phyloP scores from a whole-genome alignment of 2,797 vertebrate species.

The Acanthurus lineatus region DNA sequence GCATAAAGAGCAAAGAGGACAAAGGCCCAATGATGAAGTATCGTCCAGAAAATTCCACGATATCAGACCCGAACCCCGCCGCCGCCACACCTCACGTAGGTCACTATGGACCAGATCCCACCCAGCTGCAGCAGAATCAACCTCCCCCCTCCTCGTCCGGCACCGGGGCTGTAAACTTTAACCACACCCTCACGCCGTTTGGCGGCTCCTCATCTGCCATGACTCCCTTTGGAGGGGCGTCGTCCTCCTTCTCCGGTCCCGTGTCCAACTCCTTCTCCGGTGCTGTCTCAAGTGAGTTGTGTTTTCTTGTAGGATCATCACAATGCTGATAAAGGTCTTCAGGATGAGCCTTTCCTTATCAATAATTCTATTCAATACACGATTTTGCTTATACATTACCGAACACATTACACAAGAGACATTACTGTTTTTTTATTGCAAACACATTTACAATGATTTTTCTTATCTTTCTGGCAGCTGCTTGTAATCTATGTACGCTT shows the following conservation, averaged over 20 bases:
- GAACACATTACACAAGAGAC: neutral
- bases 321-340: neutral
- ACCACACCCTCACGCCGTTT: slow-evolving; percentile 92
- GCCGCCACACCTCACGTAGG: slow-evolving; percentile 82
- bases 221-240: slow-evolving; percentile 94
- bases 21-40: slow-evolving; percentile 93
- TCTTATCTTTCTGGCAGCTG: neutral
- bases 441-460: neutral
- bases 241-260: slow-evolving; percentile 90
- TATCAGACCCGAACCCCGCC: slow-evolving; percentile 84
- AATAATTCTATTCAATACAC: neutral
- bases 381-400: neutral
- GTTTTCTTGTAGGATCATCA: neutral
- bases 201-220: slow-evolving; percentile 91
- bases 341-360: neutral
- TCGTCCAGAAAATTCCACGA: slow-evolving; percentile 86
- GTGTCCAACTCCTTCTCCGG: slow-evolving; percentile 92
- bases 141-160: slow-evolving; percentile 85
- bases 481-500: neutral
- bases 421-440: neutral
- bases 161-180: slow-evolving; percentile 88
- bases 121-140: slow-evolving; percentile 87
- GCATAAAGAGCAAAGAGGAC: slow-evolving; percentile 96
- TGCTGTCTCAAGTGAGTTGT: slow-evolving; percentile 89
- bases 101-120: slow-evolving; percentile 92